Evolutionary conservation across 2,113 vertebrate species (phyloP).

Genomic region (Nothoprocta pentlandii): DNA sequence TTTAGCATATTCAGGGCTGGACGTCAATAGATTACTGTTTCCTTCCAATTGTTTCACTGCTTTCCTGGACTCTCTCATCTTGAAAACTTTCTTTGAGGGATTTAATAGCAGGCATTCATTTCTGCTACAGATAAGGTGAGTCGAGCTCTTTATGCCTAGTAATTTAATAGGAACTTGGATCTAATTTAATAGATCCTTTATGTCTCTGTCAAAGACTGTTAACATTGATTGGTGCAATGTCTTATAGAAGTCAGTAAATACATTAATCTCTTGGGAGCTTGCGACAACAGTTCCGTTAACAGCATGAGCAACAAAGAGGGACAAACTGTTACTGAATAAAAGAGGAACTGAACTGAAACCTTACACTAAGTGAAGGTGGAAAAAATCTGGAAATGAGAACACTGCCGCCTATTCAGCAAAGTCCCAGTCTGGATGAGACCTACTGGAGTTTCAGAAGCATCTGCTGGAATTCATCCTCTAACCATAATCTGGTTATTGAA

Average conservation of each 20-base stretch:
- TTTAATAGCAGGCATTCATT: slow-evolving; percentile 81
- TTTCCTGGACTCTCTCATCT: slow-evolving; percentile 36
- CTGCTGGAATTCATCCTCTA: background rate
- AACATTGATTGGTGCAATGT: slow-evolving; percentile 70
- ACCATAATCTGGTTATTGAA: background rate
- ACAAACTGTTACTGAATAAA: background rate
- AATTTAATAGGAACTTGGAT: slow-evolving; percentile 77
- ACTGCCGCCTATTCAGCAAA: background rate
- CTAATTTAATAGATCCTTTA: slow-evolving; percentile 80
- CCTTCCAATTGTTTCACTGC: slow-evolving; percentile 53
- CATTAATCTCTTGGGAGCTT: slow-evolving; percentile 69
- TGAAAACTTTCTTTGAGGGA: slow-evolving; percentile 65
- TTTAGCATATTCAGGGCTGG: background rate
- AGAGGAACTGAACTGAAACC: background rate
- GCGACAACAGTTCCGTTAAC: slow-evolving; percentile 51
- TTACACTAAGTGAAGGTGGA: background rate
- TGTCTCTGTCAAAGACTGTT: slow-evolving; percentile 76
- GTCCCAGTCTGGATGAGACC: background rate
- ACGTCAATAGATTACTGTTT: background rate
- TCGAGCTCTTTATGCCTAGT: slow-evolving; percentile 60
- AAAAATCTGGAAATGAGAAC: background rate
- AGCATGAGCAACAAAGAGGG: slow-evolving; percentile 16
- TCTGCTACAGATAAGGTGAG: slow-evolving; percentile 80
- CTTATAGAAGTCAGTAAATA: slow-evolving; percentile 73
- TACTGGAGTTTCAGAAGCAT: background rate